Conservation (phyloP, 2,797 vertebrate species). For the Mus caroli region DNA sequence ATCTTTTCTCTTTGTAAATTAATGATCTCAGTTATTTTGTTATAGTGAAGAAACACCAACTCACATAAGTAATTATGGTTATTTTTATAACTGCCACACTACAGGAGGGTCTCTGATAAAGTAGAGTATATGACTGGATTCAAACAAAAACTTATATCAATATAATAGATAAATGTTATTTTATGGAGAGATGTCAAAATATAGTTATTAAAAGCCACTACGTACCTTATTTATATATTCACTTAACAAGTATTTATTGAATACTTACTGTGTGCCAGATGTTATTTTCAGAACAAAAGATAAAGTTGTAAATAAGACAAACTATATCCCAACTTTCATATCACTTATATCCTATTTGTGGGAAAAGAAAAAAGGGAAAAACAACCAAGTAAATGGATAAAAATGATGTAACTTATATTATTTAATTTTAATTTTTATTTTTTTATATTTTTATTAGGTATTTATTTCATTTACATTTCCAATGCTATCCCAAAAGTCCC, state of each 20-base stretch:
- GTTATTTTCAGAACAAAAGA: slow-evolving; percentile 41
- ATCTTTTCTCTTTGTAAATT: background rate
- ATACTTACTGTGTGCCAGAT: background rate
- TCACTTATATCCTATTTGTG: background rate
- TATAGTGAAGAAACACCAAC: background rate
- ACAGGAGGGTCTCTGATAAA: background rate
- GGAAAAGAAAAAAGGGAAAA: background rate
- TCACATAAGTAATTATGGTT: background rate
- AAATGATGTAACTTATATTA: slow-evolving; percentile 2
- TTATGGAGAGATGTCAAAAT: slow-evolving; percentile 12
- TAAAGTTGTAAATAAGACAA: slow-evolving; percentile 48
- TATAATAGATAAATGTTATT: background rate
- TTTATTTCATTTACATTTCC: too few species aligned
- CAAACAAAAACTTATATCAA: slow-evolving; percentile 1
- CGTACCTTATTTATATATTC: slow-evolving; percentile 45
- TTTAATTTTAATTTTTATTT: background rate
- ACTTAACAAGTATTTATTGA: slow-evolving; percentile 48
- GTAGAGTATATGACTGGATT: background rate
- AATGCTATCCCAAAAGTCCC: too few species aligned
- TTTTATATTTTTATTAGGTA: too few species aligned
- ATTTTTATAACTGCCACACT: background rate
- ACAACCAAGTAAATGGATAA: background rate
- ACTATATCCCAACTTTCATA: background rate
- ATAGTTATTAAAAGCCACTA: background rate
- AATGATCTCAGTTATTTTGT: background rate